Conservation (phyloP, 2,113 vertebrate species). For the Dicrurus megarhynchus region DNA sequence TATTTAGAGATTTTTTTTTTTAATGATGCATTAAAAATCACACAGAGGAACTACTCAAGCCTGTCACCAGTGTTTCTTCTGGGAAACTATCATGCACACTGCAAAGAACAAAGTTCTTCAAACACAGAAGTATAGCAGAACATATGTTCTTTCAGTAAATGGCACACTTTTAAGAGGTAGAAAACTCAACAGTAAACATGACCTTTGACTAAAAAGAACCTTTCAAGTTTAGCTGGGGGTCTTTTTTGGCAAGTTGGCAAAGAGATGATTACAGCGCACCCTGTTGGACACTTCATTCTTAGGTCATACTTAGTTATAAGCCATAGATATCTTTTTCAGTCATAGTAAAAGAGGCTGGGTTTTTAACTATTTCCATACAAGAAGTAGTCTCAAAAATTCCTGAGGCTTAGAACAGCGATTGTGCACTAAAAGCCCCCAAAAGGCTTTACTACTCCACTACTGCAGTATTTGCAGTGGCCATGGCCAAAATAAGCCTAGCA, state of each 20-base stretch:
- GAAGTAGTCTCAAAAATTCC: neutral
- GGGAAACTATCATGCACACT: neutral
- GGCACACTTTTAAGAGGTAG: neutral
- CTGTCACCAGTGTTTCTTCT: neutral
- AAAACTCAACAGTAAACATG: neutral
- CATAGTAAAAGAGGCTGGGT: neutral
- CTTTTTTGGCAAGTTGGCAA: neutral
- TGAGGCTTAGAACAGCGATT: neutral
- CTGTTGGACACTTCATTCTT: neutral
- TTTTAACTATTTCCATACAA: neutral
- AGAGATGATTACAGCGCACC: rapidly evolving
- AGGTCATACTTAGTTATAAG: neutral
- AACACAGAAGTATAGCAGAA: neutral
- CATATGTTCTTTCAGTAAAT: neutral
- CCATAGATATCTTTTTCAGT: neutral
- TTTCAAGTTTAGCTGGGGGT: neutral
- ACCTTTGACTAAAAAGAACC: neutral
- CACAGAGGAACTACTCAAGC: neutral
- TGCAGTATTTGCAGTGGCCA: neutral
- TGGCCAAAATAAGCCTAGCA: neutral
- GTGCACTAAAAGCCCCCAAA: neutral
- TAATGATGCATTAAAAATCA: neutral
- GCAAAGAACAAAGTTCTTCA: neutral
- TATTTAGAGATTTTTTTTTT: neutral
- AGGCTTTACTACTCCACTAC: neutral